A percentile compares a stretch with the other conserved stretches of the same genome.
These are phyloP conservation scores for Entosphenus tridentatus DNA, from an alignment of 2,113 vertebrate species.

Conservation along the genomic window DNA sequence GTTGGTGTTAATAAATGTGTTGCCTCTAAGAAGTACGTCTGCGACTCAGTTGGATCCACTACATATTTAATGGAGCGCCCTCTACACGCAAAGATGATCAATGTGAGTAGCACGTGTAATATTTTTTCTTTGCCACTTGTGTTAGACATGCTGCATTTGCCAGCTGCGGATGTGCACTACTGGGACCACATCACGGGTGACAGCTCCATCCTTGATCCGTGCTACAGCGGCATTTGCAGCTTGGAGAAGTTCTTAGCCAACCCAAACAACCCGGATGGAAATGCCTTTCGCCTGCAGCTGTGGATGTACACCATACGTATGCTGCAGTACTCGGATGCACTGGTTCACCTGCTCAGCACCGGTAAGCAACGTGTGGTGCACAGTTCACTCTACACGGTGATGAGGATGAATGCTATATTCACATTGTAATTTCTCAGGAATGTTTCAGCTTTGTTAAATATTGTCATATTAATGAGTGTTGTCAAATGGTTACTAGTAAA, in stretches of 20 bases:
- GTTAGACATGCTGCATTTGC: neutral
- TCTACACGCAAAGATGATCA: no score
- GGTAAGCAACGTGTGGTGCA: neutral
- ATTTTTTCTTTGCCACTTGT: neutral
- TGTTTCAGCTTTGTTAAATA: no score
- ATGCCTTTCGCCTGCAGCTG: conserved; percentile 5
- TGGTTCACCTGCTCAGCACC: conserved; percentile 1
- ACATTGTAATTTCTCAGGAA: no score
- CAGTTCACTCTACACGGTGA: no score
- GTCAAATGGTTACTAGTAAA: no score
- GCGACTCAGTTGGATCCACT: no score
- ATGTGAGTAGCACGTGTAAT: no score
- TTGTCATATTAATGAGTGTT: no score
- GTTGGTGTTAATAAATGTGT: no score
- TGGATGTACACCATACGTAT: conserved; percentile 3
- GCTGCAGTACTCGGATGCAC: conserved; percentile 3
- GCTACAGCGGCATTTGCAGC: neutral
- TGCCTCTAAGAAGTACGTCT: no score
- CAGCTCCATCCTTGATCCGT: neutral
- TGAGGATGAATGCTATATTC: no score
- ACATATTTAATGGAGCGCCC: no score
- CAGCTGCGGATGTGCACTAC: conserved; percentile 3
- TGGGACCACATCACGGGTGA: conserved; percentile 2
- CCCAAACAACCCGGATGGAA: conserved; percentile 1
- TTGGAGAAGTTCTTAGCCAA: neutral